Evolutionary conservation across 2,888 invertebrate genomes (phyloP).

Genomic region (Sceliomorpha sp.): DNA sequence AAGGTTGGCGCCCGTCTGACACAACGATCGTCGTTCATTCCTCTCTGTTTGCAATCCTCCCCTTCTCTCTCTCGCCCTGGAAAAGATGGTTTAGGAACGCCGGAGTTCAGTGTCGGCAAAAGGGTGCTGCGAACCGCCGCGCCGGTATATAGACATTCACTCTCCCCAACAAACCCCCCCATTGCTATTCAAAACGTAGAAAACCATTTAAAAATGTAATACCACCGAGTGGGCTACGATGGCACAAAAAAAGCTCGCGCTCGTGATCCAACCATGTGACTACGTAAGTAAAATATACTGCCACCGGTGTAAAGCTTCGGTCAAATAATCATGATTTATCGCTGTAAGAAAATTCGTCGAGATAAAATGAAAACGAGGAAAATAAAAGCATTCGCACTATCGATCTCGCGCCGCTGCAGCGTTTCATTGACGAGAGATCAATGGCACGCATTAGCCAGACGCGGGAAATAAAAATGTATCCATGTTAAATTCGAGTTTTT

Average conservation of each 20-base stretch:
- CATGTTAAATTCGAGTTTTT: constrained; percentile 27
- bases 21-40: constrained; percentile 63
- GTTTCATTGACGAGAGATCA: constrained; percentile 49
- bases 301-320: constrained; percentile 76
- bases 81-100: constrained; percentile 45
- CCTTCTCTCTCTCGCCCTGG: constrained; percentile 27
- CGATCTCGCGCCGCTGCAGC: constrained; percentile 40
- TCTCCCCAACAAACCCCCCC: constrained; percentile 59
- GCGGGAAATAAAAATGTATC: constrained; percentile 45
- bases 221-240: constrained; percentile 64
- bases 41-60: constrained; percentile 3
- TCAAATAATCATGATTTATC: constrained; percentile 81
- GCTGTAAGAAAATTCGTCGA: constrained; percentile 76
- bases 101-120: constrained; percentile 17
- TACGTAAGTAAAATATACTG: constrained; percentile 80
- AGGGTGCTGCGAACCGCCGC: constrained; percentile 35
- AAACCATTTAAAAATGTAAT: constrained; percentile 81
- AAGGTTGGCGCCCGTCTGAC: constrained; percentile 75
- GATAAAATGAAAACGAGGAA: constrained; percentile 57
- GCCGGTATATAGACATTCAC: constrained; percentile 32
- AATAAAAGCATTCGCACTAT: constrained; percentile 30
- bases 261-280: constrained; percentile 78
- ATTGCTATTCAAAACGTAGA: constrained; percentile 80
- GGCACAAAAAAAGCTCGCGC: constrained; percentile 55
- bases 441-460: constrained; percentile 41